Conservation (phyloP, 2,888 invertebrate genomes). For the Tortricodes alternella region DNA sequence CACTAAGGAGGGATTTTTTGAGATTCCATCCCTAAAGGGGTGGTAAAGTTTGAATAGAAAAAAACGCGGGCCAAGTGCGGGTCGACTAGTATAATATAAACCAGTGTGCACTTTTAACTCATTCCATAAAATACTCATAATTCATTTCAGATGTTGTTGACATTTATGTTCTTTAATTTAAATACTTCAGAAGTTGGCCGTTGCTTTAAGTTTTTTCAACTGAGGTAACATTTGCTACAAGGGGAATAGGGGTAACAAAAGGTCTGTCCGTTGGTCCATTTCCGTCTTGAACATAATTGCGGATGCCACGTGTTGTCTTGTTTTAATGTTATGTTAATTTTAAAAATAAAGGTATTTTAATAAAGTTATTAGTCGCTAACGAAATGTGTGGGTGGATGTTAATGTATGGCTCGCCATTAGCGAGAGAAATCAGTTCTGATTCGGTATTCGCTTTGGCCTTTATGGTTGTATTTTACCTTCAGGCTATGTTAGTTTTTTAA, state of each 20-base stretch:
- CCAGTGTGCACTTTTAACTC: too few species aligned
- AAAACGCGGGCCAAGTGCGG: too few species aligned
- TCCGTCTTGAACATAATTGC: conserved; percentile 31
- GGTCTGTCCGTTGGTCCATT: conserved; percentile 28
- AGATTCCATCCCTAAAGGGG: too few species aligned
- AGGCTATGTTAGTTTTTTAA: conserved; percentile 9
- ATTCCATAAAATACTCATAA: background rate
- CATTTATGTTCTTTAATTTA: background rate
- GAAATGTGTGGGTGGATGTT: conserved; percentile 16
- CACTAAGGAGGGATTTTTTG: too few species aligned
- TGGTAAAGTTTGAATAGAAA: too few species aligned
- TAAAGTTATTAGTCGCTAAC: conserved; percentile 28
- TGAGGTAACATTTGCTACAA: conserved; percentile 20
- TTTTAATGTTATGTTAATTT: conserved; percentile 7
- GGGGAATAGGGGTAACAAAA: conserved; percentile 26
- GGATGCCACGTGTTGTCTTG: conserved; percentile 32
- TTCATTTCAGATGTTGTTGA: background rate
- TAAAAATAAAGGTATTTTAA: conserved; percentile 12
- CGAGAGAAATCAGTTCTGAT: conserved; percentile 21
- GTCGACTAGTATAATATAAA: too few species aligned
- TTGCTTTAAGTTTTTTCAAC: conserved; percentile 4
- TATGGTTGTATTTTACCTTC: conserved; percentile 3
- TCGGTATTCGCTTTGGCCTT: conserved; percentile 5
- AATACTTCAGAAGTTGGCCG: background rate
- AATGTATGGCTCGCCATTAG: conserved; percentile 18